Base-by-base conservation (phyloP, 2,888 invertebrate species). In the Pristionchus japonicus region DNA sequence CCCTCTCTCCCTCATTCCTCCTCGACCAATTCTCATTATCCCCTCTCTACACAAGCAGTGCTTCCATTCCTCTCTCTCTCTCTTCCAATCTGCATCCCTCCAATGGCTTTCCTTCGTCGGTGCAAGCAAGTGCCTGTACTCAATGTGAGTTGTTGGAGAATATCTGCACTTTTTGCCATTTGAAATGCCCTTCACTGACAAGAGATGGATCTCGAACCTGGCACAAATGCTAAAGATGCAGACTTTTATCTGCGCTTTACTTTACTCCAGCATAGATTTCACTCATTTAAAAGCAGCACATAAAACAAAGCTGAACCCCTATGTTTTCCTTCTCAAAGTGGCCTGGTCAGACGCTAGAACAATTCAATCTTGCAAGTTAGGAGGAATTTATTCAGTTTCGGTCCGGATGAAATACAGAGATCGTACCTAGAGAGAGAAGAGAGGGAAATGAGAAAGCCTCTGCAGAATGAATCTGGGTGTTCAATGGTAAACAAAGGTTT, bases 71-170 rank as follows among this genome's bases (percentile, higher is more conserved):
- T 27, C 34, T 27, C 34, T 3, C 13, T 20, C 52, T 27, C 34
- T 9, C 31, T n/a, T n/a, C n/a, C n/a, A n/a, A n/a, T n/a, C n/a
- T n/a, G n/a, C n/a, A n/a, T n/a, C n/a, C n/a, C 11, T 31, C 70
- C 82, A 11, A 40, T 57, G 61, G 31, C 64, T 15, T 64, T 64
- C 17, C 61, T 43, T 40, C 47, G 37, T 17, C 64, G 37, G n/a
- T 31, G 17, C 82, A 82, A 49, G 49, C 82, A 64, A 64, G 47
- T 47, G 4, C 43, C 85, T 1, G 31, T 64, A 3, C n/a, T 40
- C 20, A 85, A 64, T 85, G 85, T 64, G 9, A 85, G 85, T 27
- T 82, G n/a, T n/a, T n/a, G n/a, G n/a, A n/a, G n/a, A n/a, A n/a
- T n/a, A n/a, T n/a, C n/a, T n/a, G n/a, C n/a, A n/a, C n/a, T n/a